phyloP scores from a whole-genome alignment of 30 jellyfish, hydroid and myxozoan species.

The Sanderia malayensis region DNA sequence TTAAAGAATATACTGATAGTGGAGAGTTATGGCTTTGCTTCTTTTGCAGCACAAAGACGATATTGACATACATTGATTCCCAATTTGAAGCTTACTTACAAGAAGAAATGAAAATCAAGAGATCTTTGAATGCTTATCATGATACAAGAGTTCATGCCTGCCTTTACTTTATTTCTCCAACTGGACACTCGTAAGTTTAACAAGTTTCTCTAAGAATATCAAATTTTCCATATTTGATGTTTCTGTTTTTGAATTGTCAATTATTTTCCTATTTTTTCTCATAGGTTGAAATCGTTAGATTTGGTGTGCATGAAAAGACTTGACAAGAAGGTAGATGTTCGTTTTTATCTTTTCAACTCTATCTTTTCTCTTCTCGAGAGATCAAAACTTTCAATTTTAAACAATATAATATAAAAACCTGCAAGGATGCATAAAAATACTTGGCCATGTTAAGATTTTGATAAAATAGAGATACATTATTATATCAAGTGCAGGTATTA shows the following conservation, averaged over 20 bases:
- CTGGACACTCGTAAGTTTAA: constrained; percentile 97
- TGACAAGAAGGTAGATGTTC: constrained; percentile 55
- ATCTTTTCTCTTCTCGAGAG: no score
- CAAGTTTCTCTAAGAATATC: neutral
- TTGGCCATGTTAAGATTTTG: no score
- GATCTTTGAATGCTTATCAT: constrained; percentile 76
- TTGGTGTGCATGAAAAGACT: constrained; percentile 75
- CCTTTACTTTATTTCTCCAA: constrained; percentile 91
- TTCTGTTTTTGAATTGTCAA: neutral
- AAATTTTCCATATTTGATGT: neutral
- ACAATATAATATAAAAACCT: no score
- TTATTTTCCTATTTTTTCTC: neutral
- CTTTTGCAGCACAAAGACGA: constrained; percentile 78
- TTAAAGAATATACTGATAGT: no score
- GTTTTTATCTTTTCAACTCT: no score
- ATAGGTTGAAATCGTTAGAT: constrained; percentile 82
- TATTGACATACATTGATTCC: constrained; percentile 86
- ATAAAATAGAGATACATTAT: no score
- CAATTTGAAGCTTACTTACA: constrained; percentile 88
- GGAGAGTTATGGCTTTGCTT: no score
- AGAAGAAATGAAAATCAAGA: constrained; percentile 95
- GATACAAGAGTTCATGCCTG: constrained; percentile 97
- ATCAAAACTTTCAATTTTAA: no score
- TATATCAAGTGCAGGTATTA: no score
- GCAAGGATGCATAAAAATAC: no score